phyloP scores from a whole-genome alignment of 2,797 vertebrate species.

The Alauda arvensis region DNA sequence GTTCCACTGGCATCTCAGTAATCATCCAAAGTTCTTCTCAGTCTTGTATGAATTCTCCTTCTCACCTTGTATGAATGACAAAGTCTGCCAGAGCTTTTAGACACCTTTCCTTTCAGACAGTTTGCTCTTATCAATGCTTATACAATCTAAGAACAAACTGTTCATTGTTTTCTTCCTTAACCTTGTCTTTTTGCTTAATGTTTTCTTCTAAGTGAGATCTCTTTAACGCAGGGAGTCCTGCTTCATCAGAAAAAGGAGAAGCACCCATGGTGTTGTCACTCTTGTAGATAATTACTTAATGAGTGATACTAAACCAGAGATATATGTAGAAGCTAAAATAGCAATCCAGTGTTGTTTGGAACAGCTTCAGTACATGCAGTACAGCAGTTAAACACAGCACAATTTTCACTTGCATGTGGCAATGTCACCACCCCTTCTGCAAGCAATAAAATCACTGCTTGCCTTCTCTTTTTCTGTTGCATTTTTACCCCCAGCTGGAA shows the following conservation, averaged over 20 bases:
- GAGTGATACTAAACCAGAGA: not conserved
- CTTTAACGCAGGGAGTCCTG: not conserved
- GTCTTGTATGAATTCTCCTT: not conserved
- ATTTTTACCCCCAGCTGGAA: slow-evolving; percentile 74
- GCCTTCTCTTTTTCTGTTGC: not conserved
- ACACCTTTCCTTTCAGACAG: not conserved
- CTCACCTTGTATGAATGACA: not conserved
- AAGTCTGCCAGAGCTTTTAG: not conserved
- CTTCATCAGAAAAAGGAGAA: not conserved
- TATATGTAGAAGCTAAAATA: not conserved
- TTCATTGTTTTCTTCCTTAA: not conserved
- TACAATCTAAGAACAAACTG: not conserved
- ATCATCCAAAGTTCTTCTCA: not conserved
- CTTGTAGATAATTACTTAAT: not conserved
- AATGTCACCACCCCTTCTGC: not conserved
- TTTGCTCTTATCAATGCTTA: not conserved
- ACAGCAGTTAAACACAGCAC: not conserved
- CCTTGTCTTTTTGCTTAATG: not conserved
- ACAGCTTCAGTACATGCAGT: not conserved
- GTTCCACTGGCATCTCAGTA: not conserved
- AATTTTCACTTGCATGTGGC: not conserved
- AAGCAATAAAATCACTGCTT: not conserved
- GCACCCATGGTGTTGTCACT: not conserved
- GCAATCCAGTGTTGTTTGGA: not conserved
- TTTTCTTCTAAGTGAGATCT: not conserved